Conservation (phyloP, 2,888 invertebrate genomes). For the Elysia crispata region DNA sequence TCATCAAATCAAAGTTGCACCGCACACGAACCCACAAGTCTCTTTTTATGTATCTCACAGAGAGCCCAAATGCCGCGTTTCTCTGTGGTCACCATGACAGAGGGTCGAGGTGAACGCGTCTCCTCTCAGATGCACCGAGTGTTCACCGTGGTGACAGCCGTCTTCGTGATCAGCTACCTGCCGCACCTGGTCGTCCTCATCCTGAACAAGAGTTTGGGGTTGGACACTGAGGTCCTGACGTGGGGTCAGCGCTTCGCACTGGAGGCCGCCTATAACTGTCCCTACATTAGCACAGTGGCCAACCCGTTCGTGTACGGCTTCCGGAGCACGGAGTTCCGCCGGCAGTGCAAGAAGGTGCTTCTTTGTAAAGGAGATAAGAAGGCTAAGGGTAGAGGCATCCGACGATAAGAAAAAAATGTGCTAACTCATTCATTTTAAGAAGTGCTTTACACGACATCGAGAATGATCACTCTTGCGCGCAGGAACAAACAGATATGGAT, state of each 20-base stretch:
- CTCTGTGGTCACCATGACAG: neutral
- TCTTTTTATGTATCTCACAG: too few relatives aligned
- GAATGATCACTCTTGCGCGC: too few relatives aligned
- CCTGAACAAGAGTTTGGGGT: conserved; percentile 23
- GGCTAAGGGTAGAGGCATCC: neutral
- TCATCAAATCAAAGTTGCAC: too few relatives aligned
- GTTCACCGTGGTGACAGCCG: conserved; percentile 45
- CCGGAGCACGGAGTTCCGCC: conserved; percentile 47
- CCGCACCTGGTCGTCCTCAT: conserved; percentile 50
- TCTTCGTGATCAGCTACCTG: conserved; percentile 50
- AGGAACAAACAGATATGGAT: too few relatives aligned
- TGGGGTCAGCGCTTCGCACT: conserved; percentile 27
- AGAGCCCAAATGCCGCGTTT: too few relatives aligned
- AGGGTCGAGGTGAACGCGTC: conserved; percentile 16
- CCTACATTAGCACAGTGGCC: conserved; percentile 48
- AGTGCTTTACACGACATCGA: too few relatives aligned
- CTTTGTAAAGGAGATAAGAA: neutral
- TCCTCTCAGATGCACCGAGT: conserved; percentile 48
- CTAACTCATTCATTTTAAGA: neutral
- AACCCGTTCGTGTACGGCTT: conserved; percentile 52
- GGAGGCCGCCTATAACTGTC: conserved; percentile 51
- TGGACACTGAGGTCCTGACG: conserved; percentile 35
- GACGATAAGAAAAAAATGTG: neutral
- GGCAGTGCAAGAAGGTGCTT: conserved; percentile 39
- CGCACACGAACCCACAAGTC: too few relatives aligned